Conservation (phyloP, 2,113 vertebrate species). For the Balaenoptera acutorostrata region DNA sequence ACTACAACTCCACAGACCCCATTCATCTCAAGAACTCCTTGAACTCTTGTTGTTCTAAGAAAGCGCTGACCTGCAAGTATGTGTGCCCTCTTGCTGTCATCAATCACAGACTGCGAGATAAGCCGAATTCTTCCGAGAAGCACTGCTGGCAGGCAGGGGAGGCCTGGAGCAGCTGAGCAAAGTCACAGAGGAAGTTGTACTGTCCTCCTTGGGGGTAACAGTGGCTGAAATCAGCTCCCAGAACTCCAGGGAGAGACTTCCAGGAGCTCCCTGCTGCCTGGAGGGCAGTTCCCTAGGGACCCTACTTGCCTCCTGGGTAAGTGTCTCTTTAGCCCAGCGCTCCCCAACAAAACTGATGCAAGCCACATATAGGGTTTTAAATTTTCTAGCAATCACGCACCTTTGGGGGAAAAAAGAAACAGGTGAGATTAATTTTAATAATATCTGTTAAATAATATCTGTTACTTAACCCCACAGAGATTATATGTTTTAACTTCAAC, state of each 20-base stretch:
- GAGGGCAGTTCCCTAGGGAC: neutral
- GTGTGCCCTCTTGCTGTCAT: neutral
- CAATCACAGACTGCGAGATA: neutral
- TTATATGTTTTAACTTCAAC: neutral
- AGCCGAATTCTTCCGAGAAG: neutral
- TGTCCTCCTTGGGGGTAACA: rapidly evolving
- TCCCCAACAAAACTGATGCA: neutral
- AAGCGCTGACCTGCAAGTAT: neutral
- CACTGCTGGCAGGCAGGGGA: neutral
- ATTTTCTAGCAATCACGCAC: neutral
- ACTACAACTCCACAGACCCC: neutral
- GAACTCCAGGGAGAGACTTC: neutral
- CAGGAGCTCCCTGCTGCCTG: neutral
- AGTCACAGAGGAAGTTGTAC: neutral
- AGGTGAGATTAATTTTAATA: neutral
- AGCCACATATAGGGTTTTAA: rapidly evolving
- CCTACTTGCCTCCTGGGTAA: neutral
- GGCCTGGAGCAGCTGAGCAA: neutral
- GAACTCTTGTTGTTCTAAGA: neutral
- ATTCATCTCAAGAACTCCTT: slow-evolving; percentile 12
- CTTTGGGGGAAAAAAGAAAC: neutral
- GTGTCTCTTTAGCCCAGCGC: neutral
- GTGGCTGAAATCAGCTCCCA: neutral
- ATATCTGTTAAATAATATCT: neutral
- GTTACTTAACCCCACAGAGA: neutral